Evolutionary conservation across 1,140 invertebrate genomes (phyloP).

Genomic region (Telenomus remus): DNA sequence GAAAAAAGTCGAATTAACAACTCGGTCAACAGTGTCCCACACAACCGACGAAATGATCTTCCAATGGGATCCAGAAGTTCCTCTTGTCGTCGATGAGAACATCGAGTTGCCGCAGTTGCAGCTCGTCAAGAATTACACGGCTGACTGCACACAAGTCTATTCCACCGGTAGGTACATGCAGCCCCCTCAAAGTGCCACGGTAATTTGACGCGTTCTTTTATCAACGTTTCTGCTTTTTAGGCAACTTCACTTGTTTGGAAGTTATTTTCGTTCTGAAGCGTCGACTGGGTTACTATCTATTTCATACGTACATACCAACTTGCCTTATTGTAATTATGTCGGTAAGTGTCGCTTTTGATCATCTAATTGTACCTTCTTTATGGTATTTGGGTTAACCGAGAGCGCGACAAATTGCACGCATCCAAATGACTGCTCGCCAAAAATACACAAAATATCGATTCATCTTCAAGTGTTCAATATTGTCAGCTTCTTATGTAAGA

Average conservation of each 20-base stretch:
- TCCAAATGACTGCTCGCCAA: constrained; percentile 1
- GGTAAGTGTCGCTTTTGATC: constrained; percentile 73
- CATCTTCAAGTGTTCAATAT: constrained; percentile 16
- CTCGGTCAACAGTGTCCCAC: constrained; percentile 84
- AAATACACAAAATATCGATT: constrained; percentile 28
- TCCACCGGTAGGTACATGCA: constrained; percentile 81
- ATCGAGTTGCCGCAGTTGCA: constrained; percentile 91
- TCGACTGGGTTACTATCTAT: constrained; percentile 89
- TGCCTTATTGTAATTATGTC: constrained; percentile 93
- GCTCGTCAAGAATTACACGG: constrained; percentile 88
- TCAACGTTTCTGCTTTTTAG: constrained; percentile 72
- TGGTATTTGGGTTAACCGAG: constrained; percentile 8
- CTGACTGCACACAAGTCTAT: constrained; percentile 91
- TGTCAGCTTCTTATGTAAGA: constrained; percentile 30
- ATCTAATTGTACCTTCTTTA: constrained; percentile 2
- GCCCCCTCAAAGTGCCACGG: background rate
- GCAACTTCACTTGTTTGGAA: constrained; percentile 92
- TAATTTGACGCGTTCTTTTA: background rate
- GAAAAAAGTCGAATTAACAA: constrained; percentile 52
- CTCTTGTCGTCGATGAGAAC: constrained; percentile 91
- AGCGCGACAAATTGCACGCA: background rate
- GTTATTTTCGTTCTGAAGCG: constrained; percentile 90
- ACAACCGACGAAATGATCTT: constrained; percentile 94
- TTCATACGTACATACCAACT: constrained; percentile 92
- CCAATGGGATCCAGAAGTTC: constrained; percentile 91